Evolutionary conservation across 2,797 vertebrate genomes (phyloP).

Genomic region (Echiichthys vipera): DNA sequence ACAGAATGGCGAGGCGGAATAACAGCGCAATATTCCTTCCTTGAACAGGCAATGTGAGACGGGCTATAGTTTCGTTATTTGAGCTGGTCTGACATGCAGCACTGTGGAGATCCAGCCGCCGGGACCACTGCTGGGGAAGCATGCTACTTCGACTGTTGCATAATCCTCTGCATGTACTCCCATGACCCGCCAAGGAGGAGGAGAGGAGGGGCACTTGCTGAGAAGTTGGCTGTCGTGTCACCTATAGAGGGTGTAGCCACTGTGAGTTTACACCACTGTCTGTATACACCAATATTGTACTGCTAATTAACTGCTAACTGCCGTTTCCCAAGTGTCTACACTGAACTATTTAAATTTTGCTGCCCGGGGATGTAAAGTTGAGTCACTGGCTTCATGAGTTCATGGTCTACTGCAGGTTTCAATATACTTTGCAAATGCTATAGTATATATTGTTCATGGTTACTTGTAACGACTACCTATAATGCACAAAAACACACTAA

Average conservation of each 20-base stretch:
- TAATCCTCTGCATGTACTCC: constrained; percentile 41
- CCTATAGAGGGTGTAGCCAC: constrained; percentile 6
- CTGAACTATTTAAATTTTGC: neutral
- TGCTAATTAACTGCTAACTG: neutral
- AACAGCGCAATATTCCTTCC: too few species aligned
- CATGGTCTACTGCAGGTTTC: neutral
- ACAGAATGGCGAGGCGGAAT: too few species aligned
- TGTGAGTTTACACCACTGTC: neutral
- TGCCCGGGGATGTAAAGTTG: neutral
- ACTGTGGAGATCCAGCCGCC: constrained; percentile 23
- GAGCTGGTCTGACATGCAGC: constrained; percentile 51
- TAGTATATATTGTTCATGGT: neutral
- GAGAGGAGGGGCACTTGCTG: constrained; percentile 6
- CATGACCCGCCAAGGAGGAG: constrained; percentile 27
- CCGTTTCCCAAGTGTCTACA: neutral
- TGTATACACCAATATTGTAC: neutral
- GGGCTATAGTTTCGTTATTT: constrained; percentile 50
- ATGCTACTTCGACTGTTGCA: constrained; percentile 57
- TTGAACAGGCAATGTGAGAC: too few species aligned
- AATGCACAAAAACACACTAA: neutral
- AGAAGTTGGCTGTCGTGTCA: constrained; percentile 29
- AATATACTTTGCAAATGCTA: constrained; percentile 4
- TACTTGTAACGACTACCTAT: neutral
- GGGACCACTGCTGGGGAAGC: constrained; percentile 36
- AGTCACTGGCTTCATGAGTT: neutral